A percentile compares a stretch with the other conserved stretches of the same genome.
These are phyloP conservation scores for Nysson spinosus DNA, from an alignment of 2,888 invertebrate genomes.

Conservation along the genomic window DNA sequence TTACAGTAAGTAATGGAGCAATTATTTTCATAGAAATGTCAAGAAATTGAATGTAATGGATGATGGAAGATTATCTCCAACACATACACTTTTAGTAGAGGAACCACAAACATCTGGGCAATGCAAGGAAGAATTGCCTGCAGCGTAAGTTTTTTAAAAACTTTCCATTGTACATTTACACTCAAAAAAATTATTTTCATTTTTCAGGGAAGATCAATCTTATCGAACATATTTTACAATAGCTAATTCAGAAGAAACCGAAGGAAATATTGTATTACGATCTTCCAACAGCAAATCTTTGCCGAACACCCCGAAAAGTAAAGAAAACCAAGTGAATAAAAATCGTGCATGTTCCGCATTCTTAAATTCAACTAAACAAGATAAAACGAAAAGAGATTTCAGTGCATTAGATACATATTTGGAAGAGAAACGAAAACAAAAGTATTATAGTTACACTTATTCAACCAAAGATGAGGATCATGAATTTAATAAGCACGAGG, in stretches of 20 bases:
- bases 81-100: constrained; percentile 17
- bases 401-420: constrained; percentile 36
- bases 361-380: constrained; percentile 20
- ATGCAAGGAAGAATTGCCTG: neutral
- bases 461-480: neutral
- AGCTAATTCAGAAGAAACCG: constrained; percentile 11
- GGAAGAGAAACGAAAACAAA: constrained; percentile 30
- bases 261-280: constrained; percentile 37
- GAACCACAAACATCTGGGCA: neutral
- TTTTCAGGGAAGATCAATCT: constrained; percentile 11
- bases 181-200: neutral
- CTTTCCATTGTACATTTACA: no score
- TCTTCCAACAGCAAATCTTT: constrained; percentile 45
- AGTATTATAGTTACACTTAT: neutral
- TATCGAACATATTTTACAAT: constrained; percentile 10
- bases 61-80: constrained; percentile 37
- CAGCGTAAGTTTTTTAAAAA: neutral
- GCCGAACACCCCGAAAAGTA: constrained; percentile 45
- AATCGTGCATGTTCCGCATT: constrained; percentile 42
- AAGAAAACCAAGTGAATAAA: constrained; percentile 9
- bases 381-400: constrained; percentile 17
- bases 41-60: constrained; percentile 52
- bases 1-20: neutral
- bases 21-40: constrained; percentile 46
- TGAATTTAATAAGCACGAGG: neutral